Base-by-base conservation (phyloP, 1,140 invertebrate genomes). In the Cataglyphis hispanica region DNA sequence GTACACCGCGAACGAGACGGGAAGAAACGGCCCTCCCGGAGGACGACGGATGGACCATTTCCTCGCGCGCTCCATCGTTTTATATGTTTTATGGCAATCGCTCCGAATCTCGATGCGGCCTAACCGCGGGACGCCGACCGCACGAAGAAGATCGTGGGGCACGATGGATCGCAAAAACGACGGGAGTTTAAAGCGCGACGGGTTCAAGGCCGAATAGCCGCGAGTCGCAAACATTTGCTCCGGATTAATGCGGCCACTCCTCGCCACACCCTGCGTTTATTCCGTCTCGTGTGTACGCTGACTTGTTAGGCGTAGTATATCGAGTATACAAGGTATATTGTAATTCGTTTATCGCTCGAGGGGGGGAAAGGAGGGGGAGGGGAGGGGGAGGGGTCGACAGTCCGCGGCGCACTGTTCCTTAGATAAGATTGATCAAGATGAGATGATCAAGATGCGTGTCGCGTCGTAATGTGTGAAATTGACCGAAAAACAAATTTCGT, bases 231-330 rank as follows among this genome's bases (percentile, higher is more conserved):
- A 80, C 72, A 77, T 86, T 90, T 85, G 84, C 67, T 89, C 46
- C 87, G 66, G 83, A 86, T 72, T 86, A 88, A 74, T 81, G 63
- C 80, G 86, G 84, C 91, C 87, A 90, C 86, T 86, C 89, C 87
- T 64, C 88, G 91, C 75, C 87, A 91, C 90, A 84, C 90, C 91
- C 86, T 86, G 85, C 85, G 78, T 89, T 87, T 92, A 90, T 86
- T 60, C 67, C 40, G 64, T 80, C 63, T 37, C 69, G 27, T 10
- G 69, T 16, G 78, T 81, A 67, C 37, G 77, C 61, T 5, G 25
- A 27, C 74, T 81, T 86, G 91, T 83, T 87, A 91, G 87, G 61
- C 60, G 46, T 31, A 31, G n/a, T 50, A 46, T 64, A 77, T 25
- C 77, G 46, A 74, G 46, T 50, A 50, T 50, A 31, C 46, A 50